A percentile compares a stretch with the other conserved stretches of the same genome.
Conservation (phyloP, 2,888 invertebrate species). For the Rhopalosiphum nymphaeae region DNA sequence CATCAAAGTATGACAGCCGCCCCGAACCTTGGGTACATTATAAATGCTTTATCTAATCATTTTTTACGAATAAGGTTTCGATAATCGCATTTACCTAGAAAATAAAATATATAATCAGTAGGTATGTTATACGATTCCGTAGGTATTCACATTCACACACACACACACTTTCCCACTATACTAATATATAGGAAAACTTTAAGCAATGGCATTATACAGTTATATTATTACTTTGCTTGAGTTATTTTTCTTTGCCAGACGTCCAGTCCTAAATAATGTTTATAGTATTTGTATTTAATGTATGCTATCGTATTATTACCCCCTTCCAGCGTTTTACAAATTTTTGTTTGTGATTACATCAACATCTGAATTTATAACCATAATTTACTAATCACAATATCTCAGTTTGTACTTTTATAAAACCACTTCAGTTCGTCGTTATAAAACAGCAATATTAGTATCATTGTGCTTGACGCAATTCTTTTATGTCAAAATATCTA, state of each 20-base stretch:
- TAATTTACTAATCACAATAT: background rate
- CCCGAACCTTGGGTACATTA: background rate
- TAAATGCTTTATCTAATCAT: constrained; percentile 15
- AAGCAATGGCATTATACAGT: background rate
- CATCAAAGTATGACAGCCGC: background rate
- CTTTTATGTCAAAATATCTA: background rate
- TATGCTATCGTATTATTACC: no score
- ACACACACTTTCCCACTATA: background rate
- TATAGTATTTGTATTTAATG: background rate
- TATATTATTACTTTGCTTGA: background rate
- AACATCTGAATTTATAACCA: no score
- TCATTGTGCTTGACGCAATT: background rate
- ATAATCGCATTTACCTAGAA: constrained; percentile 11
- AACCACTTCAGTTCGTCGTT: background rate
- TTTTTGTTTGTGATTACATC: no score
- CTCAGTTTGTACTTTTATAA: background rate
- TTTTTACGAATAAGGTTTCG: constrained; percentile 14
- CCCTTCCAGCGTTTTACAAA: no score
- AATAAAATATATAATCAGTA: background rate
- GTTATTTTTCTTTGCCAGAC: background rate
- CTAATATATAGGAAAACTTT: background rate
- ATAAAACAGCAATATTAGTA: background rate
- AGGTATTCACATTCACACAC: background rate
- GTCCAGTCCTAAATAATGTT: background rate
- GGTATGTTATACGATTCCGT: background rate